Evolutionary conservation across 1,140 invertebrate species (phyloP).

Genomic region (Drosophila pandora): DNA sequence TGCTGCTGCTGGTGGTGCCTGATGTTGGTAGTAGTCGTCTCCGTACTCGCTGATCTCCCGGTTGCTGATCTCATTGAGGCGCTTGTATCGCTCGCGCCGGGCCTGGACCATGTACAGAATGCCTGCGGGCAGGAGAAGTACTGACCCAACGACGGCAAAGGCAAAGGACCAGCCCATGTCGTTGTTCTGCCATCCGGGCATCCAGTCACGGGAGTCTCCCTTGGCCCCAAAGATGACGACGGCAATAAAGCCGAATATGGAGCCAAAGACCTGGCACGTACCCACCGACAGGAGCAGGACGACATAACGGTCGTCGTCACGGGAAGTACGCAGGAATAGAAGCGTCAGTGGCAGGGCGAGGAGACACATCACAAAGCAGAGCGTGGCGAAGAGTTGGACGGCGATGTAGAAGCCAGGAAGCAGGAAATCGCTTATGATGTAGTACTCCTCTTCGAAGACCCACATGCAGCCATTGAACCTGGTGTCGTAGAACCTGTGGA

Average conservation of each 20-base stretch:
- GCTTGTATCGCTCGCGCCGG: conserved; percentile 89
- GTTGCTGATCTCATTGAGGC: conserved; percentile 87
- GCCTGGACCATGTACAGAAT: conserved; percentile 93
- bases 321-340: conserved; percentile 90
- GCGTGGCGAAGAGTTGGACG: conserved; percentile 96
- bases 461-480: conserved; percentile 94
- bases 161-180: conserved; percentile 98
- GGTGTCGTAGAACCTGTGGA: conserved; percentile 91
- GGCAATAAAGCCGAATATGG: conserved; percentile 89
- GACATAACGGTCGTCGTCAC: conserved; percentile 91
- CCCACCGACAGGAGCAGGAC: conserved; percentile 89
- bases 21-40: conserved; percentile 84
- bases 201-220: conserved; percentile 96
- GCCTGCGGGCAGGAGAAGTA: conserved; percentile 89
- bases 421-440: conserved; percentile 93
- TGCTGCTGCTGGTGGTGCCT: conserved; percentile 40
- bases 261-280: conserved; percentile 88
- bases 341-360: conserved; percentile 89
- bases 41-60: conserved; percentile 86
- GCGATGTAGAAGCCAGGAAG: conserved; percentile 95
- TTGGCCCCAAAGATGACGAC: conserved; percentile 91
- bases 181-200: conserved; percentile 98
- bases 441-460: conserved; percentile 97
- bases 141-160: conserved; percentile 91
- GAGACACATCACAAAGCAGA: conserved; percentile 91